Conservation (phyloP, 2,888 invertebrate species). For the Amphipoea oculea region DNA sequence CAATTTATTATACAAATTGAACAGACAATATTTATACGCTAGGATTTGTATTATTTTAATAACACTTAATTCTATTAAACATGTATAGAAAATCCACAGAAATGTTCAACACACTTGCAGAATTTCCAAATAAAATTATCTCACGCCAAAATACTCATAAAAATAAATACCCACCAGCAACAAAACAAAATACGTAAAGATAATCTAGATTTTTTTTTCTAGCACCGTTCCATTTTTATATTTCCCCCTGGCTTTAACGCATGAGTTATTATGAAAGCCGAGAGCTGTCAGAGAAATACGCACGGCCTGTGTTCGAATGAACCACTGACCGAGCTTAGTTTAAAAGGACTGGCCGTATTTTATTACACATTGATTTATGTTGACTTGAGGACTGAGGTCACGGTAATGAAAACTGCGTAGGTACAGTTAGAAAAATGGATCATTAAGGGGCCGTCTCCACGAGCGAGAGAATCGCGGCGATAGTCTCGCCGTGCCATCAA, state of each 20-base stretch:
- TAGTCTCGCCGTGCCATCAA: no score
- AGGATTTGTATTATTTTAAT: background rate
- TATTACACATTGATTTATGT: slow-evolving; percentile 60
- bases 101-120: background rate
- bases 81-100: background rate
- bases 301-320: slow-evolving; percentile 71
- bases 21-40: background rate
- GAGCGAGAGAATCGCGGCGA: no score
- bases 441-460: no score
- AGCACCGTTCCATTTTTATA: slow-evolving; percentile 72
- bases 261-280: slow-evolving; percentile 77
- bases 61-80: background rate
- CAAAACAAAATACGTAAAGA: slow-evolving; percentile 24
- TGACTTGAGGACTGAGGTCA: slow-evolving; percentile 34
- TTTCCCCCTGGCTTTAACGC: slow-evolving; percentile 78
- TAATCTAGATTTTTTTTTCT: slow-evolving; percentile 45
- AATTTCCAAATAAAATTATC: background rate
- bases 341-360: slow-evolving; percentile 49
- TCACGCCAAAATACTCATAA: background rate
- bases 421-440: background rate
- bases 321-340: slow-evolving; percentile 73
- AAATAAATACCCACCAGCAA: slow-evolving; percentile 6
- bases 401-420: slow-evolving; percentile 28
- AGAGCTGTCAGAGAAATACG: slow-evolving; percentile 75
- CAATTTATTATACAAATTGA: background rate